A percentile compares a stretch with the other conserved stretches of the same genome.
Conservation (phyloP, 53 echinoderm and acorn worm species). For the Henricia sp. region DNA sequence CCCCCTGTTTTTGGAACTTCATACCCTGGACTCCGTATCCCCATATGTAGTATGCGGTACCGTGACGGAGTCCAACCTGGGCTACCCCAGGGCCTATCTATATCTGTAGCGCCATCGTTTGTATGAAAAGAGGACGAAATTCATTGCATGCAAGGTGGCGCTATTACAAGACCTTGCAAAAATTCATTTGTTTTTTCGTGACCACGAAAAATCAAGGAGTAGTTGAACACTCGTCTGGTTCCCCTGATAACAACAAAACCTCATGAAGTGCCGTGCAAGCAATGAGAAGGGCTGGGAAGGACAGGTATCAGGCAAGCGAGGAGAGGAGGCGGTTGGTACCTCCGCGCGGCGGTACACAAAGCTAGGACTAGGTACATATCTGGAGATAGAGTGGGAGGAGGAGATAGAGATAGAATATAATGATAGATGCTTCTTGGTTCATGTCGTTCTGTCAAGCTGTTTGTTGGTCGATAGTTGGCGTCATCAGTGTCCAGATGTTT, state of each 20-base stretch:
- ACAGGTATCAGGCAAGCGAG: background rate
- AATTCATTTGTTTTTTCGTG: background rate
- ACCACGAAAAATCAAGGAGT: conserved; percentile 28
- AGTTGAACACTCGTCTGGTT: conserved; percentile 29
- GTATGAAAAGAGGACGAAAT: background rate
- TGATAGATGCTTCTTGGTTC: too few relatives aligned
- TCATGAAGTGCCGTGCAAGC: background rate
- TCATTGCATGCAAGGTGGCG: conserved; percentile 38
- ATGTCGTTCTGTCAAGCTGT: too few relatives aligned
- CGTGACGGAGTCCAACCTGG: too few relatives aligned
- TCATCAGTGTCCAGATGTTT: conserved; percentile 52
- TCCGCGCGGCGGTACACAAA: too few relatives aligned
- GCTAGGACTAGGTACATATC: too few relatives aligned
- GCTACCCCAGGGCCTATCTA: too few relatives aligned
- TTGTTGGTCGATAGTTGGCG: conserved; percentile 13
- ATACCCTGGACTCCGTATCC: too few relatives aligned
- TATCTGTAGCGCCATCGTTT: too few relatives aligned
- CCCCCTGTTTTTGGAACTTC: too few relatives aligned
- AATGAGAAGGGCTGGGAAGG: background rate
- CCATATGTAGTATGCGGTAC: too few relatives aligned
- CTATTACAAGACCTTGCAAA: background rate
- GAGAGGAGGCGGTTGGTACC: conserved; percentile 23
- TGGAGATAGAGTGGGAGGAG: too few relatives aligned
- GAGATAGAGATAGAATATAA: too few relatives aligned
- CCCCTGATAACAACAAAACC: conserved; percentile 26